Evolutionary conservation across 2,797 vertebrate genomes (phyloP), one percentile per base, ranked within the genome.

Genomic region (Eupleurogrammus muticus): DNA sequence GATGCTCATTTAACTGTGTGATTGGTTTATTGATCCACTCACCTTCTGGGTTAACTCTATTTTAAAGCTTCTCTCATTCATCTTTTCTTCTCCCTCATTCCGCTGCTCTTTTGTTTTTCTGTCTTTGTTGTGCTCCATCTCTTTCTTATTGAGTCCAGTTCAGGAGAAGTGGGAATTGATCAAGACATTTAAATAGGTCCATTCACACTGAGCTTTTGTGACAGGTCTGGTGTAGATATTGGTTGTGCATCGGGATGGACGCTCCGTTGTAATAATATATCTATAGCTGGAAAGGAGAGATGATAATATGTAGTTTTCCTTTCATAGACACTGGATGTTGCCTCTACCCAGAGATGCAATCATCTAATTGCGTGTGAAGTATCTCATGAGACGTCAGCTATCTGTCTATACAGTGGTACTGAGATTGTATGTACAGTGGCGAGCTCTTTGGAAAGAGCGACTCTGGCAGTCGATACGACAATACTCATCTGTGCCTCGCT

Each of bases 11-110:
- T 54, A 68, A 40, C 38, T 56, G 48, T 66, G 57, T 79, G 55
- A 81, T 75, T 75, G 63, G 58, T 71, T 73, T 77, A 86, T 85
- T 54, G 83, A 85, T 85, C 68, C 5, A 5, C 7, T 77, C 47
- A 72, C 47, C 51, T 60, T 73, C 70, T 44, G 14, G 46, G 67
- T 78, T 61, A 81, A 74, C 34, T 57, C 61, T 59, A 36, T 81
- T 79, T 64, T 44, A 40, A 34, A 38, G 14, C 16, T 34, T 59
- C 35, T 21, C 0, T 60, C 49, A 57, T 54, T 50, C 9, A 12
- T 21, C 21, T 35, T 56, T 60, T 12, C 34, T 21, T 69, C 12
- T 58, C 14, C 36, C 9, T 21, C 38, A 28, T 59, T 66, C 13
- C 21, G 20, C 8, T 19, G 65, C 48, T 62, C 11, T 63, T 12